Evolutionary conservation across 1,140 invertebrate species (phyloP), one percentile per base, ranked within the genome.

Genomic region (Drosophila orena): DNA sequence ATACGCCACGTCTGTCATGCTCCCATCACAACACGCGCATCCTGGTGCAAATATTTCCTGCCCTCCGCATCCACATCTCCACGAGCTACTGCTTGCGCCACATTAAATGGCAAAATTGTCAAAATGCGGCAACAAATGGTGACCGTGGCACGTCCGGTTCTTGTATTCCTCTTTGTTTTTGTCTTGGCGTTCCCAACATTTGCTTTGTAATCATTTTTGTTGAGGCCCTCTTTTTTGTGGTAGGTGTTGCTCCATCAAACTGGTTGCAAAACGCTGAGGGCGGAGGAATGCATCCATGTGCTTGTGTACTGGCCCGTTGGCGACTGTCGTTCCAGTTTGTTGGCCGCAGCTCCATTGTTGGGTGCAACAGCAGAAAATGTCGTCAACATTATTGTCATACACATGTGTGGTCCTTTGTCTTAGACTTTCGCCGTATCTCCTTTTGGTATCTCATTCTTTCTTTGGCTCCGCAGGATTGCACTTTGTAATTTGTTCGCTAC

Each of bases 121-220:
- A 81, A 86, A 85, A 85, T 81, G 77, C 81, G 68, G 60, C 81
- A 86, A 81, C 69, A 85, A 85, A 85, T 81, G 78, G 78, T 71
- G 74, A 66, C 77, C 68, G 60, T 86, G 64, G 69, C 74, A 85
- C 62, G 74, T 78, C 78, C 73, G 62, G 50, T 53, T 74, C 52
- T 60, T 62, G 47, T 71, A 55, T 60, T 60, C 43, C 35, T 20
- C 27, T 40, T 59, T 14, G 37, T 38, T 38, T 38, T 14, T 38
- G 11, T 38, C 14, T 38, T 38, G 30, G 46, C 34, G 46, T 22
- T 57, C n/a, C 52, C 60, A 65, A 52, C 27, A 75, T 75, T 75
- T 44, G 56, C 43, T 52, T 80, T 54, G 34, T 40, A 61, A 27
- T 22, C 34, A 35, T 35, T 27, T 58, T 76, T 47, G 43, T 35